Base-by-base conservation (phyloP, 35 echinoderm and acorn worm species). In the Anneissia japonica region DNA sequence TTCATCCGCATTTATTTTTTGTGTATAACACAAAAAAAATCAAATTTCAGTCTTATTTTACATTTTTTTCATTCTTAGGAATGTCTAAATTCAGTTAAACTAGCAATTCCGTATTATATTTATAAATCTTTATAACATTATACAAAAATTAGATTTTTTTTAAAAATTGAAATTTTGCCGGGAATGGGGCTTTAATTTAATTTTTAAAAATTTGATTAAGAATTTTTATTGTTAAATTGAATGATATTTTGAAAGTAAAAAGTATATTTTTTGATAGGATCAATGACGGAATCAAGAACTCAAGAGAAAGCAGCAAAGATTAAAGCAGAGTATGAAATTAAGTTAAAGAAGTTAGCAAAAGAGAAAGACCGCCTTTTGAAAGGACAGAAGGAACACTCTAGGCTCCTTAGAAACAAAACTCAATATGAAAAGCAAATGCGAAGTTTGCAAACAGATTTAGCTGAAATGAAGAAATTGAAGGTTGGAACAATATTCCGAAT, bases 221-320 rank as follows among this genome's bases (percentile, higher is more conserved):
- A 6, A 76, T 31, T 31, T 31, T 0, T 13, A 35, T 9, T 81
- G 17, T 36, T 35, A 37, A 35, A 19, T 81, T 32, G 37, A 35
- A 37, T 79, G 79, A 1, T 37, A 38, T 37, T 35, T 37, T 37
- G 10, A 36, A 23, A 39, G 29, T 81, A 39, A 37, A 11, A 19
- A 23, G 21, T 64, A 14, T 31, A 72, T 84, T 11, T 84, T 37
- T 38, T 35, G 46, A 21, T 26, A 97, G 94, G 94, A 39, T 97
- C 94, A 10, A 86, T 97, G 90, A 87, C 94, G 31, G 94, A 97
- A 76, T 82, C 87, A 46, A 88, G 91, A 38, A 93, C 95, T 14
- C 81, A 98, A 55, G 95, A 98, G 36, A 98, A 98, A 77, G 91
- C 95, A 10, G 89, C 91, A 31, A 93, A 98, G 64, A 93, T 98